Evolutionary conservation across 2,113 vertebrate species (phyloP), one percentile per base, ranked within the genome.

Genomic region (Saccopteryx bilineata): DNA sequence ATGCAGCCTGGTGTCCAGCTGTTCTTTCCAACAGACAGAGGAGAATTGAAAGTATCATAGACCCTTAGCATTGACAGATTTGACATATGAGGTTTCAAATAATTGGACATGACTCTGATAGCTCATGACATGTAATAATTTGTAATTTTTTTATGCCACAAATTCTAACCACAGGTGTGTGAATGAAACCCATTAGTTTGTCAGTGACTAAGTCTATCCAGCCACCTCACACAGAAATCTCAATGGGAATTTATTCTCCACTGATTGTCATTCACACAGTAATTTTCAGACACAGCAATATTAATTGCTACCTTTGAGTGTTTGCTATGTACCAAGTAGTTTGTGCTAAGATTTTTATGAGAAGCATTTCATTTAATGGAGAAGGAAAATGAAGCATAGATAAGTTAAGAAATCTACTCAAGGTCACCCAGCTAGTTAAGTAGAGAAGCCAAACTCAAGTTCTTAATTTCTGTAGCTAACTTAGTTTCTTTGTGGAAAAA

Each of bases 1-100:
- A 86, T 0, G 11, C 31, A 31, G 89, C 93, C 97, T 97, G 96
- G 96, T 90, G 65, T 71, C 97, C 97, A 97, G 97, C 97, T 97
- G 97, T 96, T 95, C 91, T 88, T 76, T 85, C 52, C 72, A 63
- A 83, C 31, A 46, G 52, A 82, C 58, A 50, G 63, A 94, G 74
- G 71, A 94, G 82, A 96, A 96, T 39, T 39, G 95, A 95, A 96
- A 96, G 69, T 54, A 87, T 66, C 2, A 0, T 24, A 33, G 89
- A 39, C 58, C 14, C 26, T 93, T 50, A 54, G 72, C 71, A 31
- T 76, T 48, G 71, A 58, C 33, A 54, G 93, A 89, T 63, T 92
- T 54, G 81, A 95, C 93, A 91, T 87, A 74, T 23, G 69, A 93
- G 11, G 24, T 80, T 93, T 94, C 86, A 91, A 48, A 91, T 81